phyloP scores from a whole-genome alignment of 2,113 vertebrate genomes.

The Tupaia tana region DNA sequence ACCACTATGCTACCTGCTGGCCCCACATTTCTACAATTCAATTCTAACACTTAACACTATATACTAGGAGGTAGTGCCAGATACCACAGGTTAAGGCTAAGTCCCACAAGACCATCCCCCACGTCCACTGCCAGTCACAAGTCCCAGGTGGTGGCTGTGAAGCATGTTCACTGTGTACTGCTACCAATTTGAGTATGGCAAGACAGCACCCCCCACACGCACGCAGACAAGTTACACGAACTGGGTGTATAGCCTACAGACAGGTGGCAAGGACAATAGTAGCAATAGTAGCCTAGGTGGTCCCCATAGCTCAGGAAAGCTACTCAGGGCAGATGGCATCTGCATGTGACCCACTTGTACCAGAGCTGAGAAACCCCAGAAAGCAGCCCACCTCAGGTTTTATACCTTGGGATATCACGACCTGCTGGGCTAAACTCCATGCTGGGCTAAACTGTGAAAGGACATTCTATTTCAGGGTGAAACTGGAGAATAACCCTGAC shows the following conservation, averaged over 20 bases:
- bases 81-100: neutral
- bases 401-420: too few species aligned
- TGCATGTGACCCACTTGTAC: neutral
- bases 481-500: neutral
- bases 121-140: neutral
- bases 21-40: neutral
- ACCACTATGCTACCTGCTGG: too few species aligned
- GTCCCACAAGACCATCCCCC: too few species aligned
- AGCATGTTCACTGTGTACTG: neutral
- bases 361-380: neutral
- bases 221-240: fast-evolving
- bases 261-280: neutral
- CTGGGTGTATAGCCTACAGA: fast-evolving
- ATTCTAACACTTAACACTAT: neutral
- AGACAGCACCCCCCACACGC: neutral
- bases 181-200: too few species aligned
- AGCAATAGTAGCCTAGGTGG: neutral
- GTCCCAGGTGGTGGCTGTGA: neutral
- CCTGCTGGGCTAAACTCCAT: fast-evolving
- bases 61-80: neutral
- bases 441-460: fast-evolving
- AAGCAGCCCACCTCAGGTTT: neutral
- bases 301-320: neutral
- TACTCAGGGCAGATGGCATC: neutral
- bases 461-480: neutral